These are phyloP conservation scores for Paradoxurus hermaphroditus DNA, from an alignment of 2,113 vertebrate species.

Conservation along the genomic window DNA sequence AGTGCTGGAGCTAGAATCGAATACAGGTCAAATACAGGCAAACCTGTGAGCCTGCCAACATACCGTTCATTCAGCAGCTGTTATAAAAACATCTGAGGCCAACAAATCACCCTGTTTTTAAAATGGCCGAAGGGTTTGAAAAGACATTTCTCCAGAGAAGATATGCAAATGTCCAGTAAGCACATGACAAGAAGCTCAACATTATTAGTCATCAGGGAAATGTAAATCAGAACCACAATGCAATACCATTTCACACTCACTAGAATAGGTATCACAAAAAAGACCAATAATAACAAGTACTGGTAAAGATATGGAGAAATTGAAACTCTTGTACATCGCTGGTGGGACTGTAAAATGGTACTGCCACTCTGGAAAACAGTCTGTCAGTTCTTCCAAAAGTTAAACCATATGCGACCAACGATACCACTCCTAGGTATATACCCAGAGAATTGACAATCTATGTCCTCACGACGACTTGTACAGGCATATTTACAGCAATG, in stretches of 20 bases:
- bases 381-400: not conserved
- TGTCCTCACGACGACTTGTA: not conserved
- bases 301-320: not conserved
- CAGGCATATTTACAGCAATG: not conserved
- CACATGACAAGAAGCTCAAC: not conserved
- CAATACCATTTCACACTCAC: not conserved
- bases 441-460: not conserved
- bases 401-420: not conserved
- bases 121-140: not conserved
- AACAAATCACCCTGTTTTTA: not conserved
- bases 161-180: not conserved
- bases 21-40: not conserved
- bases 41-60: not conserved
- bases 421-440: not conserved
- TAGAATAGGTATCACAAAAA: not conserved
- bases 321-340: not conserved
- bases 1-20: not conserved
- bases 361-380: not conserved
- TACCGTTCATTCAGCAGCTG: not conserved
- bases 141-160: not conserved
- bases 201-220: not conserved
- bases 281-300: not conserved
- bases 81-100: not conserved
- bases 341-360: not conserved
- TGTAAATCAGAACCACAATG: not conserved